Evolutionary conservation across 2,888 invertebrate species (phyloP).

Genomic region (Acholoe squamosa): DNA sequence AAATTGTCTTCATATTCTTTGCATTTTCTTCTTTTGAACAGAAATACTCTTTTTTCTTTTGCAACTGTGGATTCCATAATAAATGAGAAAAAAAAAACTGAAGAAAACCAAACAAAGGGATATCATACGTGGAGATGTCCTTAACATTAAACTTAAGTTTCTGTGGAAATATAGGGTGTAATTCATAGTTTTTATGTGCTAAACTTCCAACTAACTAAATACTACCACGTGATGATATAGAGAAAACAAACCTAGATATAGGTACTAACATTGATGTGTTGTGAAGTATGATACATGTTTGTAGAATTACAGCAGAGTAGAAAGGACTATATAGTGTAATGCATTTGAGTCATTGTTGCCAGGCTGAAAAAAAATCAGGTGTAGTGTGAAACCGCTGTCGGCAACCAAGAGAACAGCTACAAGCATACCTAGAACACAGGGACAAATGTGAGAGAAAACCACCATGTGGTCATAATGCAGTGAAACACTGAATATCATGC

Average conservation of each 20-base stretch:
- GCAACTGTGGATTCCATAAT: neutral
- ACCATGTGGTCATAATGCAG: slow-evolving; percentile 41
- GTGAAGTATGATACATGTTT: neutral
- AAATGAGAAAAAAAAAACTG: neutral
- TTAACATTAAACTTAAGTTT: no score
- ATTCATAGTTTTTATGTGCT: no score
- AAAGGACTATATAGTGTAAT: neutral
- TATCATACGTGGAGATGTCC: no score
- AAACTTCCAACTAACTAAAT: no score
- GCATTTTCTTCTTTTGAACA: neutral
- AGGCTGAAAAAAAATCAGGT: neutral
- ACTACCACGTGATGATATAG: no score
- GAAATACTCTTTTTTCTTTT: neutral
- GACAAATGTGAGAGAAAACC: slow-evolving; percentile 3
- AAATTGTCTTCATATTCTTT: neutral
- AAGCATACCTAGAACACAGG: slow-evolving; percentile 31
- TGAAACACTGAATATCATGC: neutral
- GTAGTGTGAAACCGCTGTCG: neutral
- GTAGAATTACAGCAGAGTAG: neutral
- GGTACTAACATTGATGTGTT: no score
- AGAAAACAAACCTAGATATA: no score
- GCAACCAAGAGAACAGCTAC: slow-evolving; percentile 22
- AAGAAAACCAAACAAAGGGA: no score
- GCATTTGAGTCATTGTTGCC: no score
- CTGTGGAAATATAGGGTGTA: no score